Evolutionary conservation across 2,113 vertebrate genomes (phyloP), one percentile per base, ranked within the genome.

Genomic region (Misgurnus mizolepis): DNA sequence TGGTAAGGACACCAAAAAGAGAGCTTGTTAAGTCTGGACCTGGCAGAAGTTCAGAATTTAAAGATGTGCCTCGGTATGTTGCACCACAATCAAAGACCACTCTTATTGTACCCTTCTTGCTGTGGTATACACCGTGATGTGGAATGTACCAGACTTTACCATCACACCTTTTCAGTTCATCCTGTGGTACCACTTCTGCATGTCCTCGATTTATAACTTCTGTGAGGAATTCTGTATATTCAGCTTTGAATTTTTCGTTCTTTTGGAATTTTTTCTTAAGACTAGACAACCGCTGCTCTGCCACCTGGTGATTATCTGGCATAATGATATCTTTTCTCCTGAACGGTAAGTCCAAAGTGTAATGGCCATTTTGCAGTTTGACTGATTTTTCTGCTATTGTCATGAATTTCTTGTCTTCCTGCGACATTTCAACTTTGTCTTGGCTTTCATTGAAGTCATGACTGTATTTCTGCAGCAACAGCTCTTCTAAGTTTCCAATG

Each of bases 271-370:
- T 6, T 47, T 9, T 47, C 9, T 47, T 6, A 6, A 47, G 45
- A 47, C 27, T 22, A 61, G 69, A n/a, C 27, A 60, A 4, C 17
- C 45, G 10, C 15, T 70, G 66, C 49, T 50, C 18, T 50, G 58
- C 64, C 14, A 77, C 22, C 7, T 77, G 43, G 7, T 11, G 22
- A 15, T 82, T 82, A 17, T 82, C 62, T 7, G 70, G 79, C 71
- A 81, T 58, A 0, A 40, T 7, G 11, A 43, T 34, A 9, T 67
- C 34, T 1, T 53, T 4, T 10, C 22, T 50, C 27, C n/a, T 76
- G 40, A 82, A 82, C 4, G 80, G 80, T 18, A 77, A 45, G 7
- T 41, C 7, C 6, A 77, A 5, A 15, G 12, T 43, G 17, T 50
- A 82, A 60, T 77, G 80, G n/a, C 74, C 73, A 53, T 53, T 11